phyloP scores from a whole-genome alignment of 2,113 vertebrate species.

The Camelus dromedarius region DNA sequence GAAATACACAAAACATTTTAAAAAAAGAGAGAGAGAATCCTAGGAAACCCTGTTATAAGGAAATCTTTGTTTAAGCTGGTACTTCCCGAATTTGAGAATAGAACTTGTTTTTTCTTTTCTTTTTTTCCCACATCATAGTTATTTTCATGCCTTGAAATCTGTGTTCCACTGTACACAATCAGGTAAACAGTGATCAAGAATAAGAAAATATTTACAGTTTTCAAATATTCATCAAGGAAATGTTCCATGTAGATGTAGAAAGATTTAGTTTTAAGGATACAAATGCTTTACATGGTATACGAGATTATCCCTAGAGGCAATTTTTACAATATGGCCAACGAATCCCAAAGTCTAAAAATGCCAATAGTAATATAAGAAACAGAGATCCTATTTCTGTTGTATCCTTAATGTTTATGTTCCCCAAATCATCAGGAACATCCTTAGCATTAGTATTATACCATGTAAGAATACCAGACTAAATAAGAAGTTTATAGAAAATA shows the following conservation, averaged over 20 bases:
- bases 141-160: neutral
- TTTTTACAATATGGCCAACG: neutral
- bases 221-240: neutral
- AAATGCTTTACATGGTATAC: neutral
- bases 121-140: neutral
- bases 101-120: neutral
- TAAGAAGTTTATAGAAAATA: neutral
- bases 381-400: neutral
- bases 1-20: neutral
- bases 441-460: neutral
- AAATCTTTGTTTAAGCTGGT: neutral
- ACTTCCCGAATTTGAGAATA: neutral
- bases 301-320: neutral
- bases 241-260: neutral
- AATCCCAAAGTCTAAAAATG: neutral
- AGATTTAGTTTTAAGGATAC: conserved; percentile 18
- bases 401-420: neutral
- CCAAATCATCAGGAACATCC: neutral
- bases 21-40: neutral
- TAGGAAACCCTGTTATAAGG: neutral
- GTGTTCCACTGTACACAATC: neutral
- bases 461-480: neutral
- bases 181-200: neutral
- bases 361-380: neutral
- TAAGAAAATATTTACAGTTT: neutral